A percentile compares a stretch with the other conserved stretches of the same genome.
Evolutionary conservation across 2,888 invertebrate genomes (phyloP).

Genomic region (Dromius quadrimaculatus): DNA sequence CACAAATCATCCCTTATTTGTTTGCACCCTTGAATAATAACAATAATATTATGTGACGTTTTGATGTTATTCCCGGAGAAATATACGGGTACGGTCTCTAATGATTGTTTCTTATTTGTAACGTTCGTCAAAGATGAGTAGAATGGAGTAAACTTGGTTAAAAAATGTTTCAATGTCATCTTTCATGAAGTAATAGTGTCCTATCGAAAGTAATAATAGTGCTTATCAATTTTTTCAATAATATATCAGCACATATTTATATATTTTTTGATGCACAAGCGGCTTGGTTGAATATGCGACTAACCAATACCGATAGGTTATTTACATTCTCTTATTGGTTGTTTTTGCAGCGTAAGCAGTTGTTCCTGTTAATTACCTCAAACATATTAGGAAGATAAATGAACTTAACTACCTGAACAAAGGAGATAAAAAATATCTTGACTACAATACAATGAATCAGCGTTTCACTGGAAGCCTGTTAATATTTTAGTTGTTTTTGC

Average conservation of each 20-base stretch:
- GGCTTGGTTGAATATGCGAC: no score
- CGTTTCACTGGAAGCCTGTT: constrained; percentile 35
- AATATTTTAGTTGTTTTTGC: constrained; percentile 45
- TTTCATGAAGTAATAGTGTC: no score
- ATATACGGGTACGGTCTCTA: no score
- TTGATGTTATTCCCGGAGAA: no score
- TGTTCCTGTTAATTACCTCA: constrained; percentile 46
- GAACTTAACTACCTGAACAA: constrained; percentile 45
- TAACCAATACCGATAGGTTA: constrained; percentile 32
- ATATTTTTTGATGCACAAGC: no score
- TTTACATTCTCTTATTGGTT: constrained; percentile 29
- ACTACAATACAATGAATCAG: constrained; percentile 38
- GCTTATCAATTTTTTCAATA: no score
- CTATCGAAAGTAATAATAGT: no score
- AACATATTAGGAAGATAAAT: constrained; percentile 49
- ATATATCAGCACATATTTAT: no score
- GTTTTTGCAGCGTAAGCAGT: constrained; percentile 34
- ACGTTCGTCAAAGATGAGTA: no score
- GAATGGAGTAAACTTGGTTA: no score
- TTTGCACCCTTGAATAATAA: constrained; percentile 29
- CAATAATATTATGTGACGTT: not conserved
- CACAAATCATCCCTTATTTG: constrained; percentile 56
- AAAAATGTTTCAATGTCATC: no score
- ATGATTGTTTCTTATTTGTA: no score
- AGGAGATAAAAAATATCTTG: constrained; percentile 29